A percentile compares a stretch with the other conserved stretches of the same genome.
phyloP scores from a whole-genome alignment of 2,888 invertebrate genomes.

The Macropis europaea region DNA sequence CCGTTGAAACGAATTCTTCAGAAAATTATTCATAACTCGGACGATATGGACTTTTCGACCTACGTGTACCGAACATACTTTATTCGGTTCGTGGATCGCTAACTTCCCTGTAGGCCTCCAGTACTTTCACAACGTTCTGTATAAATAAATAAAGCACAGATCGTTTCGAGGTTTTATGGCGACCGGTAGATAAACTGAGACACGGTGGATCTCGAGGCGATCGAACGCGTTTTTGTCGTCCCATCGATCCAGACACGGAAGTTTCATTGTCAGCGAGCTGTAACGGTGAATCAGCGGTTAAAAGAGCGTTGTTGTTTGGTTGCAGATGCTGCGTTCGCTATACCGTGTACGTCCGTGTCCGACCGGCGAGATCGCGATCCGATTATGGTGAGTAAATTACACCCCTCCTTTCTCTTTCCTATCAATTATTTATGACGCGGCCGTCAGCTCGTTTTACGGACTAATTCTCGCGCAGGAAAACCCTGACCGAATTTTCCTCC shows the following conservation, averaged over 20 bases:
- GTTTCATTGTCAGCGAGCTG: conserved; percentile 40
- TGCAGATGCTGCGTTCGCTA: conserved; percentile 69
- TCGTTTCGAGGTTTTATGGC: too few relatives aligned
- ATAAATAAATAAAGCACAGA: too few relatives aligned
- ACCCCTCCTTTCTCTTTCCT: conserved; percentile 7
- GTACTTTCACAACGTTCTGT: too few relatives aligned
- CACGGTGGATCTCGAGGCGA: not conserved
- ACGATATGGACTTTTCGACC: too few relatives aligned
- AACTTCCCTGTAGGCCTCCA: too few relatives aligned
- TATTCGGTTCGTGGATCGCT: too few relatives aligned
- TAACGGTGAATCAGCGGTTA: conserved; percentile 60
- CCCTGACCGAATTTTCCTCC: too few relatives aligned
- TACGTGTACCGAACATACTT: too few relatives aligned
- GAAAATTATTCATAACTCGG: too few relatives aligned
- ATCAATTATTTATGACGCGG: conserved; percentile 58
- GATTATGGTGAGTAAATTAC: conserved; percentile 71
- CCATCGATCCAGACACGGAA: not conserved
- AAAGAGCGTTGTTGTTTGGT: conserved; percentile 50
- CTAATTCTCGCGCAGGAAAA: conserved; percentile 26
- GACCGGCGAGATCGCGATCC: conserved; percentile 67
- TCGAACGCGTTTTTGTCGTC: conserved; percentile 17
- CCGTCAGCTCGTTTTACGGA: conserved; percentile 8
- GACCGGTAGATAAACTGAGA: too few relatives aligned
- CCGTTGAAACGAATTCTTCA: too few relatives aligned
- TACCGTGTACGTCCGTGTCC: conserved; percentile 61